phyloP scores from a whole-genome alignment of 2,888 invertebrate genomes.

The Tineola bisselliella region DNA sequence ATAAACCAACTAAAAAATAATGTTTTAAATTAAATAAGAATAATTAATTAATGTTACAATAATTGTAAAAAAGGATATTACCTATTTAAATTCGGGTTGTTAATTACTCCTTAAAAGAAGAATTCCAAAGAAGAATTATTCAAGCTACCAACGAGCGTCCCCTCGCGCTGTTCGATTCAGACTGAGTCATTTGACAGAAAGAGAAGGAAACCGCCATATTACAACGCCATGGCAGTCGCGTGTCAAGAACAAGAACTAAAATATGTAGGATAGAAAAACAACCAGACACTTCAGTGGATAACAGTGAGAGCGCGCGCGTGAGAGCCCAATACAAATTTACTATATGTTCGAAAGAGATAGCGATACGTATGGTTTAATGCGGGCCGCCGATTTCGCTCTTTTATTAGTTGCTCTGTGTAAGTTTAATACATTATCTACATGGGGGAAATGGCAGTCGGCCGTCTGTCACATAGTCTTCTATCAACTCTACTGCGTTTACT shows the following conservation, averaged over 20 bases:
- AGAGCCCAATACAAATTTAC: constrained; percentile 25
- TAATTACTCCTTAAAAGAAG: constrained; percentile 27
- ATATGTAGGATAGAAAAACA: constrained; percentile 26
- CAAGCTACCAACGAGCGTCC: constrained; percentile 34
- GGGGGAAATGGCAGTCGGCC: constrained; percentile 28
- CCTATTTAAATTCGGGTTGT: not conserved
- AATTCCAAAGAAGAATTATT: constrained; percentile 41
- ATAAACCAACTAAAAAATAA: not conserved
- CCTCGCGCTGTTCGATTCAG: constrained; percentile 33
- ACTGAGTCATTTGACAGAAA: constrained; percentile 51
- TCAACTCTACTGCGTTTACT: constrained; percentile 37
- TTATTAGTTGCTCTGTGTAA: constrained; percentile 34
- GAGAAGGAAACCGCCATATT: constrained; percentile 62
- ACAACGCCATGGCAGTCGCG: constrained; percentile 32
- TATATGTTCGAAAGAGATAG: constrained; percentile 21
- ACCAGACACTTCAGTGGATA: not conserved
- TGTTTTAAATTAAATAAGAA: not conserved
- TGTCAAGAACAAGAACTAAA: constrained; percentile 32
- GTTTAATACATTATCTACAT: constrained; percentile 20
- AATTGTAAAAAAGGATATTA: not conserved
- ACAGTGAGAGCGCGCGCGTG: constrained; percentile 10
- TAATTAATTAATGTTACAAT: not conserved
- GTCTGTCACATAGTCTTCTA: constrained; percentile 40
- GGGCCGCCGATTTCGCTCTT: constrained; percentile 22
- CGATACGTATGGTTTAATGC: constrained; percentile 8